phyloP scores from a whole-genome alignment of 2,888 invertebrate genomes.

The Tuta absoluta region DNA sequence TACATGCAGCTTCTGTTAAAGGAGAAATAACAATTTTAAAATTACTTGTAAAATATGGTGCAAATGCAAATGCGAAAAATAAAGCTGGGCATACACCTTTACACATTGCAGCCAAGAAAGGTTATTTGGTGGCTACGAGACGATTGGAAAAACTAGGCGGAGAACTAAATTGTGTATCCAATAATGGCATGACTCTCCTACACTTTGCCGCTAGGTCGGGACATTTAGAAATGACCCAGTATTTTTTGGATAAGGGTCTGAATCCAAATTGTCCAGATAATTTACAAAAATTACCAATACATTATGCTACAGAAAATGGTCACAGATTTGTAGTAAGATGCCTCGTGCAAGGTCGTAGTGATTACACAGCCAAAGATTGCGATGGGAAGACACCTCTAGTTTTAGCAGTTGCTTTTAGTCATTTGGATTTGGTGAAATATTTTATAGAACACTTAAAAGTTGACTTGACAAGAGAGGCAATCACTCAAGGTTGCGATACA shows the following conservation, averaged over 20 bases:
- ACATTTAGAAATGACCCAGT: slow-evolving; percentile 5
- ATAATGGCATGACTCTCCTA: slow-evolving; percentile 9
- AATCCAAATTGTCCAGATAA: background rate
- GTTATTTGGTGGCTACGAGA: slow-evolving; percentile 1
- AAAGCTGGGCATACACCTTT: slow-evolving; percentile 4
- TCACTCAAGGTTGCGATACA: background rate
- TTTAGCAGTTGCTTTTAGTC: background rate
- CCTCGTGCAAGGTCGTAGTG: background rate
- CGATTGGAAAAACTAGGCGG: slow-evolving; percentile 9
- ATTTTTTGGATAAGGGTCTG: slow-evolving; percentile 21
- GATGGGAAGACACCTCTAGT: slow-evolving; percentile 16
- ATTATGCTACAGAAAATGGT: slow-evolving; percentile 11
- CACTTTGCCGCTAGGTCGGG: slow-evolving; percentile 5
- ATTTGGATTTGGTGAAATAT: slow-evolving; percentile 23
- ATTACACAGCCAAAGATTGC: background rate
- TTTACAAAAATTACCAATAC: background rate
- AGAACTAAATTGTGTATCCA: background rate
- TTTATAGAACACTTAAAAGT: slow-evolving; percentile 13
- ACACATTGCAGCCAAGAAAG: slow-evolving; percentile 9
- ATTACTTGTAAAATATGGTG: slow-evolving; percentile 10
- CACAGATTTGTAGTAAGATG: background rate
- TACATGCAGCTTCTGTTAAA: slow-evolving; percentile 18
- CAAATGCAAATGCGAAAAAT: slow-evolving; percentile 18
- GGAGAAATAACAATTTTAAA: background rate
- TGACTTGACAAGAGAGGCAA: background rate